These are phyloP conservation scores for Cinclus mexicanus DNA, from an alignment of 2,113 vertebrate species.

Conservation along the genomic window DNA sequence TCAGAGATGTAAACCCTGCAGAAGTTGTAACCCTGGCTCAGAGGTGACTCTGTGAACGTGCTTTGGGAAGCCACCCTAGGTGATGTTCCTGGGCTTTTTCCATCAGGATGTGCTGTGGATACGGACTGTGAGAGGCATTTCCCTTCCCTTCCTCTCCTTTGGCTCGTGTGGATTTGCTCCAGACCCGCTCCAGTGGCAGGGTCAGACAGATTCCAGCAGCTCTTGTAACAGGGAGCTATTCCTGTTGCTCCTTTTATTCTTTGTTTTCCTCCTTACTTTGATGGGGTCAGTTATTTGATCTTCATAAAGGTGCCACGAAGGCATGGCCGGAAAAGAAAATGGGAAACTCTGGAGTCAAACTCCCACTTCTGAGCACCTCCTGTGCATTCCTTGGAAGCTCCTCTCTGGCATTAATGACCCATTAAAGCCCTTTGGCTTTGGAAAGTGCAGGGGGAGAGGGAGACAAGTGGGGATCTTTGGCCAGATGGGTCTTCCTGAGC, in stretches of 20 bases:
- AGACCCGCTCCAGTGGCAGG: background rate
- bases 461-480: fast-evolving
- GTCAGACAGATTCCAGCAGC: background rate
- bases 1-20: background rate
- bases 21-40: background rate
- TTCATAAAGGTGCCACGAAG: background rate
- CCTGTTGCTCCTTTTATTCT: background rate
- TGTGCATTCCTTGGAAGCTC: background rate
- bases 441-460: background rate
- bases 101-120: background rate
- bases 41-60: background rate
- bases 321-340: background rate
- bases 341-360: background rate
- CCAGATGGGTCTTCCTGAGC: background rate
- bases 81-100: background rate
- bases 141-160: background rate
- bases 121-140: fast-evolving
- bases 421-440: background rate
- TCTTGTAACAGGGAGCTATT: background rate
- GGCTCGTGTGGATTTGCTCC: background rate
- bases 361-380: background rate
- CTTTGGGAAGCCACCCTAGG: background rate
- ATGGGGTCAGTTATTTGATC: background rate
- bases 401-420: background rate
- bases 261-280: background rate